phyloP scores from a whole-genome alignment of 1,140 invertebrate genomes.

The Nebria ingens region DNA sequence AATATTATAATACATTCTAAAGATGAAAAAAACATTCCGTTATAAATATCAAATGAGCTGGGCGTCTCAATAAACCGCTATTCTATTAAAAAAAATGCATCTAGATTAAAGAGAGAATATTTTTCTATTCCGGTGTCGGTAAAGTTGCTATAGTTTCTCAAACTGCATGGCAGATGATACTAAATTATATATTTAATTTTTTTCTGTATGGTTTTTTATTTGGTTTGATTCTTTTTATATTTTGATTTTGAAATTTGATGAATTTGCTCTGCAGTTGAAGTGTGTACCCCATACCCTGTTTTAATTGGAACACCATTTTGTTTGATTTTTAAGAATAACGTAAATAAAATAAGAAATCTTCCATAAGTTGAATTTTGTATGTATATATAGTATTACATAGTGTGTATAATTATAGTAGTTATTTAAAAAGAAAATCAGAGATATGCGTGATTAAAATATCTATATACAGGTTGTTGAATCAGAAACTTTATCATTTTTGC shows the following conservation, averaged over 20 bases:
- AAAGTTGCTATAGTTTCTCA: neutral
- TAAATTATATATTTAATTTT: neutral
- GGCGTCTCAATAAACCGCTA: slow-evolving; percentile 14
- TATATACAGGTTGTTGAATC: too few species aligned
- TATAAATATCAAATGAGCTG: neutral
- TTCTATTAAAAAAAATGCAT: neutral
- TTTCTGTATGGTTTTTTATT: neutral
- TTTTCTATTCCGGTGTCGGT: slow-evolving; percentile 17
- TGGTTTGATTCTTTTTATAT: neutral
- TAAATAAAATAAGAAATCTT: slow-evolving; percentile 17
- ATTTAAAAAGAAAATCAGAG: neutral
- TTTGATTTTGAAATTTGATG: neutral
- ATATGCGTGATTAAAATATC: slow-evolving; percentile 6
- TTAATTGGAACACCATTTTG: slow-evolving; percentile 4
- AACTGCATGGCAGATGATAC: neutral
- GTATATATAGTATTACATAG: slow-evolving; percentile 19
- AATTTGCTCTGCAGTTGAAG: neutral
- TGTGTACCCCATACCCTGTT: slow-evolving; percentile 3
- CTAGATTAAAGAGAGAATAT: slow-evolving; percentile 13
- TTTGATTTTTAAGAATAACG: slow-evolving; percentile 14
- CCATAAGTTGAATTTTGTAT: slow-evolving; percentile 16
- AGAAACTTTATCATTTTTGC: too few species aligned
- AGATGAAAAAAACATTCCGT: neutral
- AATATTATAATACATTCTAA: slow-evolving; percentile 1
- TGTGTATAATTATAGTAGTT: slow-evolving; percentile 5